Evolutionary conservation across 2,888 invertebrate species (phyloP).

Genomic region (Margaritifera margaritifera): DNA sequence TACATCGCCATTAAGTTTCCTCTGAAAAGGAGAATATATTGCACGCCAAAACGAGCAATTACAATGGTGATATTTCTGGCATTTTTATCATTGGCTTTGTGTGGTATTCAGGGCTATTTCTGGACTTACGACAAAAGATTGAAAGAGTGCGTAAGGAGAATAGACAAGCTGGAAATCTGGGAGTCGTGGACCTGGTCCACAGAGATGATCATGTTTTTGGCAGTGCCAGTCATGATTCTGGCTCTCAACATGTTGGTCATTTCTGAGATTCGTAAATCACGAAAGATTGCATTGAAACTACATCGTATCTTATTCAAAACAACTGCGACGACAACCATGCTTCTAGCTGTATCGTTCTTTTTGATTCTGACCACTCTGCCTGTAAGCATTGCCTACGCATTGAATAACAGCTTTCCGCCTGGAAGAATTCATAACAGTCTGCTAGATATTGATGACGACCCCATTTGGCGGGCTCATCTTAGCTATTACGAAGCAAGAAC

Average conservation of each 20-base stretch:
- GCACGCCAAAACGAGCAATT: slow-evolving; percentile 64
- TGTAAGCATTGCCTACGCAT: slow-evolving; percentile 63
- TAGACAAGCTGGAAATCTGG: slow-evolving; percentile 50
- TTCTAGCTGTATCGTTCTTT: slow-evolving; percentile 69
- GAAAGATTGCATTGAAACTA: slow-evolving; percentile 41
- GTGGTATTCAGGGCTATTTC: slow-evolving; percentile 68
- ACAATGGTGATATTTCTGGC: slow-evolving; percentile 58
- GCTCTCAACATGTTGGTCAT: slow-evolving; percentile 69
- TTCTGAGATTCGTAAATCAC: slow-evolving; percentile 53
- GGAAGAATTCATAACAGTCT: slow-evolving; percentile 38
- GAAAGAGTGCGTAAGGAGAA: slow-evolving; percentile 40
- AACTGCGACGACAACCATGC: slow-evolving; percentile 67
- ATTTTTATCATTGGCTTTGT: slow-evolving; percentile 52
- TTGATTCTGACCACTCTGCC: slow-evolving; percentile 70
- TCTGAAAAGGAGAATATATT: slow-evolving; percentile 64
- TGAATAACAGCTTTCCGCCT: slow-evolving; percentile 54
- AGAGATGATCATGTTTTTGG: slow-evolving; percentile 69
- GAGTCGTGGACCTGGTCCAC: slow-evolving; percentile 67
- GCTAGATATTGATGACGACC: slow-evolving; percentile 47
- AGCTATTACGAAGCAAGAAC: slow-evolving; percentile 54
- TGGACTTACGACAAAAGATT: slow-evolving; percentile 51
- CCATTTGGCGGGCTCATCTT: slow-evolving; percentile 59
- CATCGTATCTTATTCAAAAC: slow-evolving; percentile 49
- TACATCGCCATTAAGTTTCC: slow-evolving; percentile 72
- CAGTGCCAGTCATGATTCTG: slow-evolving; percentile 69